Base-by-base conservation (phyloP, 2,797 vertebrate genomes). In the Heteromormyrus szaboi region DNA sequence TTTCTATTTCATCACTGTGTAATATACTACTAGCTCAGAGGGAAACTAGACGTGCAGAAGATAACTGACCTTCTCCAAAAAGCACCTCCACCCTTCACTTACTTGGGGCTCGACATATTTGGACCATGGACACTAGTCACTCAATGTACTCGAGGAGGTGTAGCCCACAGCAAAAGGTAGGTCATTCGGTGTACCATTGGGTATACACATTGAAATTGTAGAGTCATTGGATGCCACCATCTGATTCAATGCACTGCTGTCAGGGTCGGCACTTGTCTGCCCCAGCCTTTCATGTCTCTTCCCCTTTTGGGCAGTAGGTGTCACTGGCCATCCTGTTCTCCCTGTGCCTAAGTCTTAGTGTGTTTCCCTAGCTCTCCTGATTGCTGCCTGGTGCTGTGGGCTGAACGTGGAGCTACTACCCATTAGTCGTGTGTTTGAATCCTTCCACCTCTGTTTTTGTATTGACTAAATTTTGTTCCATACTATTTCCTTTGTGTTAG, bases 121-220 rank as follows among this genome's bases (percentile, higher is more conserved):
- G 88, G 88, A 5, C 84, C 84, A 8, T 89, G 84, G 88, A 86
- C 4, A 7, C 46, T 76, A 2, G 8, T 53, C 22, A 54, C 88
- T 33, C 44, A 65, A 14, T 46, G 56, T 6, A 89, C 59, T 17
- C 7, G 62, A 86, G 88, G 88, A 8, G 88, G 59, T 48, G 14
- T 7, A 22, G 85, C 59, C 19, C 41, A 89, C 3, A 72, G 22
- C 17, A 89, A 89, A 41, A 17, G 62, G 8, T 79, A 46, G 84
- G 84, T 84, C 7, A 76, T 87, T 29, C 33, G 51, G 12, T 89
- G 44, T 25, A 88, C 84, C 51, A 88, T 12, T 59, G 14, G 25
- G 44, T 51, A 81, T 89, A 41, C 81, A 85, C 44, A 85, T 89
- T n/a, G 79, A 89, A 37, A 12, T 89, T 1, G 68, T 89, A 14